A percentile compares a stretch with the other conserved stretches of the same genome.
Conservation (phyloP, 2,113 vertebrate species). For the Lucifuga dentata region DNA sequence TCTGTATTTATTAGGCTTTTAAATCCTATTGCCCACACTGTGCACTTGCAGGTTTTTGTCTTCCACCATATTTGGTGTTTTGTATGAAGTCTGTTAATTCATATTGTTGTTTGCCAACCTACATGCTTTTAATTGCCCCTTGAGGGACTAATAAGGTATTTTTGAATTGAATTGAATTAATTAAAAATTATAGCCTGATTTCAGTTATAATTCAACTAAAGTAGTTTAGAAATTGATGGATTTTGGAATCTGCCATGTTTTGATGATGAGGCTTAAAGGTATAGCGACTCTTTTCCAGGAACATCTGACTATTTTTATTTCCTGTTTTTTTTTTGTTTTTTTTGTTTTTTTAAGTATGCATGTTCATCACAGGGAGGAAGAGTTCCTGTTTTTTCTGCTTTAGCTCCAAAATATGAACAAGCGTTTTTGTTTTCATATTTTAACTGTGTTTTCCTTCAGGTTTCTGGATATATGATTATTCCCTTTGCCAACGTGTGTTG, state of each 20-base stretch:
- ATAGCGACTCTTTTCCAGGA: constrained; percentile 44
- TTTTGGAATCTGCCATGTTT: constrained; percentile 37
- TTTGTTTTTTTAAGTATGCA: constrained; percentile 31
- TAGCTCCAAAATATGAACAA: constrained; percentile 76
- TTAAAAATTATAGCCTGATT: background rate
- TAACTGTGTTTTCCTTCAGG: constrained; percentile 77
- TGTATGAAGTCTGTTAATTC: too few species aligned
- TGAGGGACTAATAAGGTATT: too few species aligned
- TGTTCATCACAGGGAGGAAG: constrained; percentile 36
- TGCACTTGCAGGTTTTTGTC: too few species aligned
- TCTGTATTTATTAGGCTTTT: too few species aligned
- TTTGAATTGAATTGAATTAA: too few species aligned
- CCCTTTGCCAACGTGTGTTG: too few species aligned
- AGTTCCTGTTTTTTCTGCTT: constrained; percentile 35
- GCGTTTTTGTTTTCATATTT: constrained; percentile 74
- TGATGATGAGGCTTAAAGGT: constrained; percentile 60
- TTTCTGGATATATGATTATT: too few species aligned
- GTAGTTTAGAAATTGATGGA: background rate
- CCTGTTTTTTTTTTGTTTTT: constrained; percentile 13
- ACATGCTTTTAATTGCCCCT: too few species aligned
- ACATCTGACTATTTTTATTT: constrained; percentile 32
- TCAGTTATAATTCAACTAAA: background rate
- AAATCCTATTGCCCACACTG: too few species aligned
- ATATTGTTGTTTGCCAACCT: too few species aligned
- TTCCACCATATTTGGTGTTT: too few species aligned